Evolutionary conservation across 2,113 vertebrate species (phyloP).

Genomic region (Phalacrocorax pelagicus): DNA sequence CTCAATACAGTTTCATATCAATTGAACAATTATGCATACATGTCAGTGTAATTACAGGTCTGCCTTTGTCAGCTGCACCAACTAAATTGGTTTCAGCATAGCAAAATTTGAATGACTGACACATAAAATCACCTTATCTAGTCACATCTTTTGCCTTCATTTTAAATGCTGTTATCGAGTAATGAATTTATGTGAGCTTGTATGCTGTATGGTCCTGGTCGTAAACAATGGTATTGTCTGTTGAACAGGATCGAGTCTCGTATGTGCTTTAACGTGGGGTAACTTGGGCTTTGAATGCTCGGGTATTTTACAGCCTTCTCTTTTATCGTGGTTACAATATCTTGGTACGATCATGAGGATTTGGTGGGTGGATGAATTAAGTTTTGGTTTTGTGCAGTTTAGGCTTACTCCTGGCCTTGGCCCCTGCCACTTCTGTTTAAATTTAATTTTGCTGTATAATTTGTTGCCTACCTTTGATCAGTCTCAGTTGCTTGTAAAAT

Average conservation of each 20-base stretch:
- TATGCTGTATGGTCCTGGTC: neutral
- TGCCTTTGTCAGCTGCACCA: neutral
- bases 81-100: neutral
- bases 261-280: neutral
- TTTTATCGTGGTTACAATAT: rapidly evolving
- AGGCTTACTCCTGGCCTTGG: neutral
- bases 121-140: neutral
- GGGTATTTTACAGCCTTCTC: neutral
- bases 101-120: neutral
- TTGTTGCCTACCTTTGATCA: neutral
- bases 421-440: neutral
- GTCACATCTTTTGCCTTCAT: neutral
- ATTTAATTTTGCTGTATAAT: neutral
- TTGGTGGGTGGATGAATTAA: neutral
- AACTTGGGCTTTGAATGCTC: neutral
- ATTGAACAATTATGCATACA: neutral
- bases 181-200: neutral
- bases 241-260: neutral
- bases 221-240: neutral
- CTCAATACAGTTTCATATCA: neutral
- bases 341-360: neutral
- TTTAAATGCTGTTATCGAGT: neutral
- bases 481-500: neutral
- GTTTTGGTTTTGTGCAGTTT: neutral
- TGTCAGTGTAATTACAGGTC: neutral